These are phyloP conservation scores for Vicugna pacos DNA, from an alignment of 2,113 vertebrate species.

Conservation along the genomic window DNA sequence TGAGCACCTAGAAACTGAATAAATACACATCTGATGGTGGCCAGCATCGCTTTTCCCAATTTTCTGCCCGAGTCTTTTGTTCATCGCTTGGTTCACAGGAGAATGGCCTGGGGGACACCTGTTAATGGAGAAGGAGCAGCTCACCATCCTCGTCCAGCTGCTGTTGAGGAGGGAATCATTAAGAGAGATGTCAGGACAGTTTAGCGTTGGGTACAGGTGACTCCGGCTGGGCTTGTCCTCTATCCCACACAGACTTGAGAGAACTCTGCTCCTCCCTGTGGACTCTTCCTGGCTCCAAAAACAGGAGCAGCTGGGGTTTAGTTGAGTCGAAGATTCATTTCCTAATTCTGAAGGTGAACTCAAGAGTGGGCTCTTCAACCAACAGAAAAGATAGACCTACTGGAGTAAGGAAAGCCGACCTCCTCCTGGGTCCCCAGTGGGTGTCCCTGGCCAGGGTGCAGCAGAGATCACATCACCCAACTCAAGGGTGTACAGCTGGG, in stretches of 20 bases:
- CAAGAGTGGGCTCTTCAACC: not conserved
- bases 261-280: accelerated
- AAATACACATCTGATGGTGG: not conserved
- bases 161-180: accelerated
- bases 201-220: not conserved
- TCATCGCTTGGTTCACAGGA: not conserved
- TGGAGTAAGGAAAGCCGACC: not conserved
- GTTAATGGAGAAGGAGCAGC: not conserved
- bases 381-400: not conserved
- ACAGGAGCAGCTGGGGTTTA: not conserved
- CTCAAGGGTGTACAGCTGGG: not conserved
- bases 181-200: not conserved
- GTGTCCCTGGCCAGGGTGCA: not conserved
- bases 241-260: accelerated
- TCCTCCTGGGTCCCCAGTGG: not conserved
- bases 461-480: no score
- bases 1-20: no score
- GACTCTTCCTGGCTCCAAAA: not conserved
- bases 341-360: not conserved
- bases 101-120: not conserved
- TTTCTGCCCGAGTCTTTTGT: not conserved
- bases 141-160: not conserved
- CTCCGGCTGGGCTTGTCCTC: not conserved
- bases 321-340: not conserved
- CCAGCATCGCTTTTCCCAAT: not conserved